Percentiles rank a stretch among this genome's conserved stretches.
Conservation (phyloP, 2,888 invertebrate species). For the Xylota sylvarum region DNA sequence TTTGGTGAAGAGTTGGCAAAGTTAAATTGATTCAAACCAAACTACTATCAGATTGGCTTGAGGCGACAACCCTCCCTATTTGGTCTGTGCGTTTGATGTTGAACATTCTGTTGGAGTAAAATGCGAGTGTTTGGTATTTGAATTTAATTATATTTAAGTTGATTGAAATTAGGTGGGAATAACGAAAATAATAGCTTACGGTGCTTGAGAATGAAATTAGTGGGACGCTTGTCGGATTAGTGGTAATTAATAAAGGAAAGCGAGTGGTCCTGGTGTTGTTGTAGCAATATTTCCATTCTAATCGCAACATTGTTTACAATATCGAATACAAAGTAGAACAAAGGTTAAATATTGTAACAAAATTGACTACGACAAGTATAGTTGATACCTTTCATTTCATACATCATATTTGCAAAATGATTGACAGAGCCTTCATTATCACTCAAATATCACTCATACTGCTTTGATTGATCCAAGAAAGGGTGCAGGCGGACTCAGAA, state of each 20-base stretch:
- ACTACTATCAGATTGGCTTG: slow-evolving; percentile 59
- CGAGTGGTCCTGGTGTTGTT: background rate
- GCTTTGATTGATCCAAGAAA: no score
- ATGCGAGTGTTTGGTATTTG: slow-evolving; percentile 43
- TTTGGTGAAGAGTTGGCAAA: slow-evolving; percentile 31
- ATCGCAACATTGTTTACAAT: no score
- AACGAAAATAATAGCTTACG: slow-evolving; percentile 58
- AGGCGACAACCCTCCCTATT: slow-evolving; percentile 1
- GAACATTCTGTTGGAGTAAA: slow-evolving; percentile 15
- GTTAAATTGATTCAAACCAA: slow-evolving; percentile 63
- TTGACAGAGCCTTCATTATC: no score
- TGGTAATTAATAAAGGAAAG: slow-evolving; percentile 44
- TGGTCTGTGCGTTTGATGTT: slow-evolving; percentile 41
- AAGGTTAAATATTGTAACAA: no score
- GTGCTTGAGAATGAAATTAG: slow-evolving; percentile 32
- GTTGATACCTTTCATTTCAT: no score
- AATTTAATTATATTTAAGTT: slow-evolving; percentile 57
- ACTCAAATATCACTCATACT: no score
- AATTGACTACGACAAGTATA: no score
- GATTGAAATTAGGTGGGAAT: slow-evolving; percentile 63
- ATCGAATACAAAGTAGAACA: no score
- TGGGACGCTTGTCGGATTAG: slow-evolving; percentile 34
- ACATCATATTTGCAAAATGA: no score
- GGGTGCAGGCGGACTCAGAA: no score
- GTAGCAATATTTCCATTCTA: no score